Base-by-base conservation (phyloP, 2,113 vertebrate genomes). In the Aspidoscelis tigris region DNA sequence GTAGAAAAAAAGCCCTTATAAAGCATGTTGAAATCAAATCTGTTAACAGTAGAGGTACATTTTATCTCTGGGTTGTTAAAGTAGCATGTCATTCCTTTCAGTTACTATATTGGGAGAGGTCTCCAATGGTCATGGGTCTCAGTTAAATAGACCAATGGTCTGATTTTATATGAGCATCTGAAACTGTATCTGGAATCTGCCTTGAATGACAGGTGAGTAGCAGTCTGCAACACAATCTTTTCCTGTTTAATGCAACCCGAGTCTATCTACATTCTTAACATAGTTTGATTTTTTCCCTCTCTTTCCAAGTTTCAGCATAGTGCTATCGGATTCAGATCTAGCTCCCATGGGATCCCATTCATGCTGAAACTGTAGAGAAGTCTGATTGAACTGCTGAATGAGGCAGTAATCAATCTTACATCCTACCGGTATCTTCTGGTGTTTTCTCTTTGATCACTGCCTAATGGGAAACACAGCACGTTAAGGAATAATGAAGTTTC, bases 341-440 rank as follows among this genome's bases (percentile, higher is more conserved):
- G 76, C 77, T 95, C 96, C 95, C 92, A 47, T 81, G 90, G 93
- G 94, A 95, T 83, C 91, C 89, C 80, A 85, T 92, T 91, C 95
- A 94, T 97, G 97, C 97, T 97, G 97, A 98, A 96, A 94, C 94
- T 96, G 97, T 97, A 96, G 92, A 93, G 94, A 94, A 90, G 88
- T 92, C 89, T 94, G 96, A 96, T 96, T 97, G 96, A 94, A 94
- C 89, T 94, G 94, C 93, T 95, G 93, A 95, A 95, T 95, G 94
- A 94, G 94, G 88, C 93, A 93, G 94, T 95, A 96, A 97, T 97
- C 96, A 96, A 96, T 96, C 96, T 95, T 93, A 79, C 89, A 95
- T 94, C 95, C 93, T 93, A 93, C 93, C 92, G 93, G 95, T 96
- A 95, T 96, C 93, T 94, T 94, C 93, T 92, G 84, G 92, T 94